Base-by-base conservation (phyloP, 2,113 vertebrate species). In the Orientallactaga bullata region DNA sequence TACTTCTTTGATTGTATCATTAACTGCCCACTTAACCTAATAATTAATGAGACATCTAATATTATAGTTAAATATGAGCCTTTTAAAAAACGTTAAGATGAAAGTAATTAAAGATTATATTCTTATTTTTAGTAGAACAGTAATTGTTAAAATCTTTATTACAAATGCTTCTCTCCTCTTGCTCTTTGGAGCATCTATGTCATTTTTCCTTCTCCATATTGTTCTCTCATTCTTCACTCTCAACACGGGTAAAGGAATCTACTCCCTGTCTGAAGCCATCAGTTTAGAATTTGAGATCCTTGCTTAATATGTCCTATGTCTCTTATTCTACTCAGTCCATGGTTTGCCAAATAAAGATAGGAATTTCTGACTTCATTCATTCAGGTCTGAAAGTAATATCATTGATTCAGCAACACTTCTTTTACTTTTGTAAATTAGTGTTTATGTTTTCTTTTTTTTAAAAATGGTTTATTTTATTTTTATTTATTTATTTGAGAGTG, bases 41-140 rank as follows among this genome's bases (percentile, higher is more conserved):
- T 37, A 79, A 72, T 51, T 85, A 90, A 73, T n/a, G 5, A 9
- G 87, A 32, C 55, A 28, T 69, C 71, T 89, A 92, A 79, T 86
- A 72, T 72, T 66, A 23, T 37, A 47, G 21, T n/a, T 37, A 90
- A 66, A 20, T 35, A 82, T 24, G 23, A 82, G 12, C 1, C 30
- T 90, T 47, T 35, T 66, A 66, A 60, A 80, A 80, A 72, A 35
- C 63, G 80, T 74, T 35, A 63, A 47, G 4, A 55, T 13, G 23
- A 7, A 93, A 96, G 4, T 81, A 58, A 68, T 51, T 85, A 80
- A 83, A 58, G 76, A 80, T 26, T 47, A 47, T 55, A 58, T 80
- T 74, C 30, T 89, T 47, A 42, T 20, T 47, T 74, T 71, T 81
- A n/a, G 81, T 8, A 80, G 26, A 84, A 21, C 18, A 85, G 28